Evolutionary conservation across 1,140 invertebrate genomes (phyloP), one percentile per base, ranked within the genome.

Genomic region (Drosophila aff.): DNA sequence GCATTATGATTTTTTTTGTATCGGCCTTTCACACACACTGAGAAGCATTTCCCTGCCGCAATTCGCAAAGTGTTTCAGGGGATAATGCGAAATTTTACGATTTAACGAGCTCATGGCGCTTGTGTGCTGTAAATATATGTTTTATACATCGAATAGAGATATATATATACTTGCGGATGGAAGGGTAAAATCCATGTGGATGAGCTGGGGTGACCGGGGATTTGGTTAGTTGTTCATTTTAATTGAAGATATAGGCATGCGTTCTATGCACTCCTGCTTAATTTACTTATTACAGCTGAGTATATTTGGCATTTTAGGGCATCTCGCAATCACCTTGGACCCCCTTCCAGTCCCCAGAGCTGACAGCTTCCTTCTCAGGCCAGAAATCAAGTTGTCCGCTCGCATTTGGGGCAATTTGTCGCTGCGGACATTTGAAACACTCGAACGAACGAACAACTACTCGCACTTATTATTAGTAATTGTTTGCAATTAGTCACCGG

Each of bases 401-500:
- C 28, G 67, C 67, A 73, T 72, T 73, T 60, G 52, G 43, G 28
- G 44, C 52, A 59, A 57, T 73, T 73, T 72, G 68, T 69, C 15
- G 46, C 40, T 26, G 64, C 26, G 23, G 33, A 46, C 38, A 68
- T 44, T 36, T 21, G 47, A 68, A 9, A 43, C 61, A 66, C 15
- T 69, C 31, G 21, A 41, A 47, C 49, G 26, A 58, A 72, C 47
- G 38, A 23, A 47, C 49, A 58, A 72, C 26, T 33, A 49, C 55
- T 67, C 55, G 50, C 40, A 77, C 64, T 77, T 77, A 68, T 50
- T 77, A 77, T 68, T 55, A 53, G 63, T 78, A 78, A 78, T 78
- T 78, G 76, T 78, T 78, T 78, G 76, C 65, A 78, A 78, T 78
- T 78, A 78, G 76, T 78, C 75, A 78, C 28, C 60, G 52, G 8